Evolutionary conservation across 2,113 vertebrate species (phyloP).

Genomic region (Petrocephalus microphthalmus): DNA sequence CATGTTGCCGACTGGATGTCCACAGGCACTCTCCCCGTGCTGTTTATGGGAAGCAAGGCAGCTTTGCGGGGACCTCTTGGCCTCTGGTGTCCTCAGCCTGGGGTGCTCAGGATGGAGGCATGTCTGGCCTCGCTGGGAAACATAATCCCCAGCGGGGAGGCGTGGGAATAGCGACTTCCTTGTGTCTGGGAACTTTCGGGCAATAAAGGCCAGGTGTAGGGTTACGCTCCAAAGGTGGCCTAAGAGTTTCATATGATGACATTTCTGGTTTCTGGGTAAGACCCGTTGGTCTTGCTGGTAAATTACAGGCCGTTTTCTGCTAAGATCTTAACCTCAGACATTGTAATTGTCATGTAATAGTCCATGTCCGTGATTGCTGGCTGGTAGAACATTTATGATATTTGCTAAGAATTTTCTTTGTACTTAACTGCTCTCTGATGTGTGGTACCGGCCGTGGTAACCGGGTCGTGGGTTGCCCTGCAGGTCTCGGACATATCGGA

Average conservation of each 20-base stretch:
- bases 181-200: not conserved
- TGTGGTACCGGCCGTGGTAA: not conserved
- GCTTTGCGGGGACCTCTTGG: not conserved
- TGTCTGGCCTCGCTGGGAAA: not conserved
- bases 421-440: not conserved
- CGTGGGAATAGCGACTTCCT: not conserved
- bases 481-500: conserved; percentile 81
- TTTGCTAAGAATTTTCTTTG: not conserved
- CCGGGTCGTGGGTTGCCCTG: not conserved
- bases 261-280: not conserved
- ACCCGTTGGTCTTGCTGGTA: not conserved
- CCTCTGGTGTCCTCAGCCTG: not conserved
- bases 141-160: not conserved
- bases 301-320: not conserved
- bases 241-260: not conserved
- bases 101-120: not conserved
- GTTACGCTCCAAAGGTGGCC: not conserved
- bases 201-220: not conserved
- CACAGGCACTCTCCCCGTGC: not conserved
- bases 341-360: not conserved
- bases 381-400: not conserved
- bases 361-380: not conserved
- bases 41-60: not conserved
- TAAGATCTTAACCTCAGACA: not conserved
- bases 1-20: not conserved